Conservation (phyloP, 2,113 vertebrate genomes). For the Gulo gulo region DNA sequence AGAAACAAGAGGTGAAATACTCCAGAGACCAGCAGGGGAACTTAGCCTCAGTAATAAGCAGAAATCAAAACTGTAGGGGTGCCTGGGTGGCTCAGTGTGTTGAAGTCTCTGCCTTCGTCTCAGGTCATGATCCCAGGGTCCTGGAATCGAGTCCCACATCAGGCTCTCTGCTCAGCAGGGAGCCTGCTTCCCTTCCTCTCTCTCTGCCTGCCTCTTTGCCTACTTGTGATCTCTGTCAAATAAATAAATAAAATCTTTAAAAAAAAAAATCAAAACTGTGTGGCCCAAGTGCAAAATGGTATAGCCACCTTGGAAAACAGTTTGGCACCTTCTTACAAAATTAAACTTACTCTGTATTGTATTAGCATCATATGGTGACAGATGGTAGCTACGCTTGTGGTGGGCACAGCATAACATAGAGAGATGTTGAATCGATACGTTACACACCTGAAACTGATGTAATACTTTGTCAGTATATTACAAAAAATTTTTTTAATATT, state of each 20-base stretch:
- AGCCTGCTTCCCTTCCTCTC: no score
- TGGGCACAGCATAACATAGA: not conserved
- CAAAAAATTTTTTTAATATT: not conserved
- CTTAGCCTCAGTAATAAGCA: not conserved
- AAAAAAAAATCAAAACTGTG: not conserved
- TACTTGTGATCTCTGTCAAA: no score
- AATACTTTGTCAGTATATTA: not conserved
- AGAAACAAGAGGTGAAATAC: not conserved
- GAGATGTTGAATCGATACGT: not conserved
- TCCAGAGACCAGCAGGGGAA: not conserved
- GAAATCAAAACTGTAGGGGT: not conserved
- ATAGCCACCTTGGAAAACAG: not conserved
- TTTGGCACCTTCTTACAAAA: not conserved
- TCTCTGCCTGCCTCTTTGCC: no score
- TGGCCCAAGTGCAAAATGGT: not conserved
- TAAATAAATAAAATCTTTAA: no score
- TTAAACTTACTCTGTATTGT: not conserved
- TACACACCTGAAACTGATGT: not conserved
- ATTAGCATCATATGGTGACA: not conserved
- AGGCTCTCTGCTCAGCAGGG: no score
- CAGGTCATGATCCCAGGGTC: no score
- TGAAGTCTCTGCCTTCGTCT: no score
- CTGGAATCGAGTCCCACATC: no score
- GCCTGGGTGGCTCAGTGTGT: no score
- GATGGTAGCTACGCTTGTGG: not conserved